Conservation (phyloP, 2,888 invertebrate species). For the Byasa hedistus region DNA sequence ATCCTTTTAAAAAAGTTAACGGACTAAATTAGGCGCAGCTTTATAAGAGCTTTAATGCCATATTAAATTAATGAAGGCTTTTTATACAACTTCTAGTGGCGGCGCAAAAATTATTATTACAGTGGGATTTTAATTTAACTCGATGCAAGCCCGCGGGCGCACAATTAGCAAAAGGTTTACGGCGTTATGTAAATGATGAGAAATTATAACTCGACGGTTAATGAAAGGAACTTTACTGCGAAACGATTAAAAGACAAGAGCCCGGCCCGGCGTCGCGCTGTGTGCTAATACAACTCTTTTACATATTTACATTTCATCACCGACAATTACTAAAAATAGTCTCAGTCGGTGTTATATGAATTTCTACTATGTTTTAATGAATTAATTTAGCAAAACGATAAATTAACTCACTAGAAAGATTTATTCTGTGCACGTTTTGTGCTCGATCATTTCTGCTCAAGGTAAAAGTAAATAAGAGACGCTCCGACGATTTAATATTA, state of each 20-base stretch:
- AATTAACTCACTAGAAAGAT: background rate
- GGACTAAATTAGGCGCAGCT: background rate
- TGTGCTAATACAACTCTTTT: no score
- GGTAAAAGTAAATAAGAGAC: background rate
- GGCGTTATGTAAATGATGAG: slow-evolving; percentile 5
- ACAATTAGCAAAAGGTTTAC: slow-evolving; percentile 10
- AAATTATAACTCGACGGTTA: slow-evolving; percentile 1
- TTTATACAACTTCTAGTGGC: background rate
- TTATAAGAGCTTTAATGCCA: background rate
- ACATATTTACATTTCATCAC: no score
- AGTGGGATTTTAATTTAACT: background rate
- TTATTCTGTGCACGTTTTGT: background rate
- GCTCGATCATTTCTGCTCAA: background rate
- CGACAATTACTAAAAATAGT: no score
- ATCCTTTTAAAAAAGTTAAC: background rate
- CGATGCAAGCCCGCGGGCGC: background rate
- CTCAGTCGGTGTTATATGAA: background rate
- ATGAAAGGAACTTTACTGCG: background rate
- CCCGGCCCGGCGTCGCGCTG: no score
- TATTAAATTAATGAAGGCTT: background rate
- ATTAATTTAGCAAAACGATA: background rate
- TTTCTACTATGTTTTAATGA: background rate
- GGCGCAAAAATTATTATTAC: background rate
- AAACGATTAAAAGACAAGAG: no score
- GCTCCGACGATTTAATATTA: no score